Conservation (phyloP, 2,888 invertebrate genomes). For the Drosophila ustulata region DNA sequence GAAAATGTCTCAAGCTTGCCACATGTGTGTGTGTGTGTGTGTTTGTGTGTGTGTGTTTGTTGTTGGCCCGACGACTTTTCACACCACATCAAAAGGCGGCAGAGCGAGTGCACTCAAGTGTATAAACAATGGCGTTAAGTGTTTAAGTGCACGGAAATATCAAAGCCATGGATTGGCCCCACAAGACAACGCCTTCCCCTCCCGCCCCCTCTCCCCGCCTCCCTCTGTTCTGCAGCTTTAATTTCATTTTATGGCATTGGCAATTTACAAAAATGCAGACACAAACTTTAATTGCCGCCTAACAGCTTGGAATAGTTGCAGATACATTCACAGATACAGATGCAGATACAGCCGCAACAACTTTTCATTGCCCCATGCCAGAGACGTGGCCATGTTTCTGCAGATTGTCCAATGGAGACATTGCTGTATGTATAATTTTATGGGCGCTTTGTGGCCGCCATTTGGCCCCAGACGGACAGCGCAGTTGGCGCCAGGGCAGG, state of each 20-base stretch:
- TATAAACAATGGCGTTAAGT: slow-evolving; percentile 79
- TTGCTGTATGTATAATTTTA: slow-evolving; percentile 69
- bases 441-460: slow-evolving; percentile 70
- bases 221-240: slow-evolving; percentile 51
- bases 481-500: slow-evolving; percentile 46
- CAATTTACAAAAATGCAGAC: slow-evolving; percentile 67
- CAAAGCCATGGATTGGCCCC: slow-evolving; percentile 72
- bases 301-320: slow-evolving; percentile 71
- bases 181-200: neutral
- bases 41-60: slow-evolving; percentile 15
- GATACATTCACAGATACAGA: slow-evolving; percentile 28
- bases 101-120: slow-evolving; percentile 76
- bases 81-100: slow-evolving; percentile 79
- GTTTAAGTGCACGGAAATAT: slow-evolving; percentile 80
- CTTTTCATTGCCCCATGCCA: slow-evolving; percentile 30
- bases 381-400: slow-evolving; percentile 7
- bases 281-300: slow-evolving; percentile 74
- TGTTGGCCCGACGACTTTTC: slow-evolving; percentile 70
- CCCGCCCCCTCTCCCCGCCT: too few relatives aligned
- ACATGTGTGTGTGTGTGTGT: slow-evolving; percentile 11
- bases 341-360: slow-evolving; percentile 56
- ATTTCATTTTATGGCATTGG: slow-evolving; percentile 70
- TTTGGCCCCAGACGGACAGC: slow-evolving; percentile 28
- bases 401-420: slow-evolving; percentile 68
- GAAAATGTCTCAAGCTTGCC: slow-evolving; percentile 61